A percentile compares a stretch with the other conserved stretches of the same genome.
Conservation (phyloP, 2,888 invertebrate genomes). For the Himalopsyche japonica region DNA sequence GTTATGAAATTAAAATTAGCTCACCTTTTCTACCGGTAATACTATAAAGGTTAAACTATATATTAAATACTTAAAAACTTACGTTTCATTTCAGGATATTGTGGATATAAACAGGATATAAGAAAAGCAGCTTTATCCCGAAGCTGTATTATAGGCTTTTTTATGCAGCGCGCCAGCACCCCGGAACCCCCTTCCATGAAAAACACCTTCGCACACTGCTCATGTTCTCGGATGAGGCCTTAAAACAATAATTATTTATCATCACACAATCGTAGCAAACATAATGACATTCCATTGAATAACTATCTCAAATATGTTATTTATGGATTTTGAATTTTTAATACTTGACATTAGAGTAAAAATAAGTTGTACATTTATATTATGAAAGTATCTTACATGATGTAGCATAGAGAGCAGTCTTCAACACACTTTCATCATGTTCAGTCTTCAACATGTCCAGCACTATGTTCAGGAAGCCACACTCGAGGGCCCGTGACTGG, state of each 20-base stretch:
- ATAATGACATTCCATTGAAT: too few species aligned
- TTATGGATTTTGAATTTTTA: too few species aligned
- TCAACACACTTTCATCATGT: conserved; percentile 57
- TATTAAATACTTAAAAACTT: too few species aligned
- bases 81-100: conserved; percentile 63
- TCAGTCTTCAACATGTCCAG: conserved; percentile 64
- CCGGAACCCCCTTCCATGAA: conserved; percentile 68
- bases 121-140: conserved; percentile 76
- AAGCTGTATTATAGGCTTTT: conserved; percentile 61
- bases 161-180: conserved; percentile 63
- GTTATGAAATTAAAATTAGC: neutral
- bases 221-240: conserved; percentile 70
- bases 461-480: conserved; percentile 66
- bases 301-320: too few species aligned
- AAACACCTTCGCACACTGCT: conserved; percentile 65
- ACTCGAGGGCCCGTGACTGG: conserved; percentile 71
- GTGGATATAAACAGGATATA: conserved; percentile 62
- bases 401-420: conserved; percentile 76
- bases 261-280: too few species aligned
- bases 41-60: neutral
- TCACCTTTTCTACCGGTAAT: neutral
- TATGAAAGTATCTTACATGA: conserved; percentile 66
- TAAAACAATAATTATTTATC: conserved; percentile 34
- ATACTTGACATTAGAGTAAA: too few species aligned
- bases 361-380: too few species aligned